Evolutionary conservation across 2,797 vertebrate genomes (phyloP).

Genomic region (Epinephelus awoara): DNA sequence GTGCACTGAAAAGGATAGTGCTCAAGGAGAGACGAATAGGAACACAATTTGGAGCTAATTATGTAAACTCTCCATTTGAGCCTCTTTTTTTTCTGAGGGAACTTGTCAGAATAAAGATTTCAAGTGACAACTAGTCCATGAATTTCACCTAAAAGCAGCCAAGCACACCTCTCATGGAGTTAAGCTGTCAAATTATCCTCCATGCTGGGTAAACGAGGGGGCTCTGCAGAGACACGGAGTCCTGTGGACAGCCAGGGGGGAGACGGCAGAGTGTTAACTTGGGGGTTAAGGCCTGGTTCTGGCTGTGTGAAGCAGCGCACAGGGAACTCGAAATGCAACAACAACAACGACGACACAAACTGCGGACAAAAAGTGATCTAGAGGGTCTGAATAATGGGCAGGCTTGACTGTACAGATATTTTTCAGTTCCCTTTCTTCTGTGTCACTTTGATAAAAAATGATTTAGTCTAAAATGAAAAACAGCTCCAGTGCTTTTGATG

Average conservation of each 20-base stretch:
- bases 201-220: constrained; percentile 37
- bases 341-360: constrained; percentile 16
- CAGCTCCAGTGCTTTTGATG: constrained; percentile 63
- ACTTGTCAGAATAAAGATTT: constrained; percentile 60
- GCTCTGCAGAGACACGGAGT: constrained; percentile 43
- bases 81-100: constrained; percentile 22
- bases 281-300: constrained; percentile 27
- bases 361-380: constrained; percentile 36
- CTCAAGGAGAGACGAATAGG: constrained; percentile 42
- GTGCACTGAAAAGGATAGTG: constrained; percentile 21
- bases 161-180: constrained; percentile 52
- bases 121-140: constrained; percentile 52
- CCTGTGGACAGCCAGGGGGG: constrained; percentile 37
- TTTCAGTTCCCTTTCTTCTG: constrained; percentile 14
- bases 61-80: constrained; percentile 58
- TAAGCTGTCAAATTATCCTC: constrained; percentile 61
- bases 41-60: constrained; percentile 64
- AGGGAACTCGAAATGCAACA: constrained; percentile 23
- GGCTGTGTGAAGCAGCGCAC: constrained; percentile 9
- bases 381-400: constrained; percentile 22
- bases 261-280: constrained; percentile 22
- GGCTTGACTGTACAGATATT: not conserved
- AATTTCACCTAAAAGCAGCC: constrained; percentile 57
- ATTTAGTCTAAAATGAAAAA: constrained; percentile 59
- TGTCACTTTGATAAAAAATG: constrained; percentile 58